A percentile compares a stretch with the other conserved stretches of the same genome.
These are phyloP conservation scores for Leptinotarsa rubiginosa DNA, from an alignment of 2,888 invertebrate genomes.

Conservation along the genomic window DNA sequence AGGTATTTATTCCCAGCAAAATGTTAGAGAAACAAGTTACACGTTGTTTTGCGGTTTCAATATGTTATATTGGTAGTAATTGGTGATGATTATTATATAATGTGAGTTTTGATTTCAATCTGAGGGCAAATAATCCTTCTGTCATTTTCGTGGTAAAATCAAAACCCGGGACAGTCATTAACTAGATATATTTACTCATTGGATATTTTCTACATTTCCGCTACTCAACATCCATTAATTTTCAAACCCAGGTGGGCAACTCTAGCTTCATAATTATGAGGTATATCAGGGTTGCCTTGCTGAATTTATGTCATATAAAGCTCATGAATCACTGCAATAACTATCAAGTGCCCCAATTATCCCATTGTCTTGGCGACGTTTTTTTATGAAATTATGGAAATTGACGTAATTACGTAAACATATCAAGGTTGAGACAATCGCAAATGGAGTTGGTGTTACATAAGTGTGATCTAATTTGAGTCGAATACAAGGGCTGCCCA, in stretches of 20 bases:
- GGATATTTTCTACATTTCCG: neutral
- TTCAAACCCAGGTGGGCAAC: neutral
- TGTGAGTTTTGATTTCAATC: no score
- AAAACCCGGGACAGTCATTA: no score
- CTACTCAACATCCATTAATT: neutral
- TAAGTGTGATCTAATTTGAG: neutral
- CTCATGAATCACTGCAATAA: constrained; percentile 3
- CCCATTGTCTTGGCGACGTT: neutral
- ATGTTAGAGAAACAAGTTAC: no score
- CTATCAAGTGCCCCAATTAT: neutral
- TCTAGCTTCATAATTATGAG: neutral
- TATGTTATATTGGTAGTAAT: no score
- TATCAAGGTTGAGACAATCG: constrained; percentile 16
- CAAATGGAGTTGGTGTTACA: neutral
- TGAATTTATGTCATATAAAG: neutral
- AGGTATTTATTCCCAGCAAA: no score
- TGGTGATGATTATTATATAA: no score
- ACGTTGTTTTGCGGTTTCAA: no score
- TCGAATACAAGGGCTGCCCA: neutral
- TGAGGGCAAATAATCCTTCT: no score
- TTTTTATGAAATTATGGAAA: constrained; percentile 15
- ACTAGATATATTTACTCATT: no score
- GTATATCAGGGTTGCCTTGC: constrained; percentile 1
- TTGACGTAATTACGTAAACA: constrained; percentile 9
- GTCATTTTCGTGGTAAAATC: no score